Conservation (phyloP, 2,888 invertebrate genomes). For the Mythimna vitellina region DNA sequence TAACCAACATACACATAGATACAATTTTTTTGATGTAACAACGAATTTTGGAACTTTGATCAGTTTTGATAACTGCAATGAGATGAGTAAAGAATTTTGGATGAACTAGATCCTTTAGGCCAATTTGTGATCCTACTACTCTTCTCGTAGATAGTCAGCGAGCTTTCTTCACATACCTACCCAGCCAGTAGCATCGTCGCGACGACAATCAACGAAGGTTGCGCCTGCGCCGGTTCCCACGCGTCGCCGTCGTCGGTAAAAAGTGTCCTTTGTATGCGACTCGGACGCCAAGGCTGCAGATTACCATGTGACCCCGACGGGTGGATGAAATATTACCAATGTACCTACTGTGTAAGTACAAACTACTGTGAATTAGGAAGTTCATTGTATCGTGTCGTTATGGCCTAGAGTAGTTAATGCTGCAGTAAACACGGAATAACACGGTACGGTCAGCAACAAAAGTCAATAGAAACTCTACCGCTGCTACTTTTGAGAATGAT, state of each 20-base stretch:
- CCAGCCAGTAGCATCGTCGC: slow-evolving; percentile 50
- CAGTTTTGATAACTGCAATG: too few relatives aligned
- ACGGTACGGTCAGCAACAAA: not conserved
- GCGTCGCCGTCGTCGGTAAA: slow-evolving; percentile 61
- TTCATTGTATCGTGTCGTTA: slow-evolving; percentile 49
- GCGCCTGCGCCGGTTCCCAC: slow-evolving; percentile 59
- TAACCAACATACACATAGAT: too few relatives aligned
- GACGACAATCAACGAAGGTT: slow-evolving; percentile 60
- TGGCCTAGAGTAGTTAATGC: slow-evolving; percentile 40
- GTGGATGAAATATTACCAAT: slow-evolving; percentile 61
- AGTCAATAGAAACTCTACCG: not conserved
- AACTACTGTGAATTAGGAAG: slow-evolving; percentile 65
- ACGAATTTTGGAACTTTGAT: too few relatives aligned
- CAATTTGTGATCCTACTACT: not conserved
- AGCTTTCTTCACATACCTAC: slow-evolving; percentile 44
- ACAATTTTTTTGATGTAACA: too few relatives aligned
- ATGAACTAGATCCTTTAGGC: too few relatives aligned
- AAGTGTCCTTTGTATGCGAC: slow-evolving; percentile 66
- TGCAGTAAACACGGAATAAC: slow-evolving; percentile 25
- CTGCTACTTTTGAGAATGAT: too few relatives aligned
- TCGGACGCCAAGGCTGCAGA: slow-evolving; percentile 58
- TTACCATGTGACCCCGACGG: slow-evolving; percentile 65
- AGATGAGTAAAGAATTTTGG: too few relatives aligned
- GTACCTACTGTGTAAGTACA: slow-evolving; percentile 57
- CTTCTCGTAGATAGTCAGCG: not conserved